phyloP scores from a whole-genome alignment of 1,140 invertebrate genomes.

The Drosophila melanica region DNA sequence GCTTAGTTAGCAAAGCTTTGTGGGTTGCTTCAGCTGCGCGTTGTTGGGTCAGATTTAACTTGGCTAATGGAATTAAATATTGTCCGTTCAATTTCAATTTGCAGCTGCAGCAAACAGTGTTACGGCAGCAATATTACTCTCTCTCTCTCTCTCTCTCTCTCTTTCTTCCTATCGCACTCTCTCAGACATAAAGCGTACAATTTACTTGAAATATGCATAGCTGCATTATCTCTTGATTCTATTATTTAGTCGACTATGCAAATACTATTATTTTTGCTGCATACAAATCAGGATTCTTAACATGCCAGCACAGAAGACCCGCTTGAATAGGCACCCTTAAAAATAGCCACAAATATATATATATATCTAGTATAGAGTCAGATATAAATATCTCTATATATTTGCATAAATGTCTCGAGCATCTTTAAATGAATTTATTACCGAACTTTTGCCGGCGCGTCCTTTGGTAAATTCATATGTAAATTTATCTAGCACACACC shows the following conservation, averaged over 20 bases:
- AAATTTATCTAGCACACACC: constrained; percentile 33
- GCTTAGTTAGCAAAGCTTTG: constrained; percentile 23
- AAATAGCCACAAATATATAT: constrained; percentile 2
- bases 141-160: not conserved
- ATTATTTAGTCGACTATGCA: constrained; percentile 6
- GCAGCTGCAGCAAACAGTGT: constrained; percentile 38
- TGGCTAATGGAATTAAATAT: constrained; percentile 71
- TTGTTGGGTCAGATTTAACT: constrained; percentile 44
- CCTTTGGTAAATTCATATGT: constrained; percentile 56
- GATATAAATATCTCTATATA: constrained; percentile 22
- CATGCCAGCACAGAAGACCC: not conserved
- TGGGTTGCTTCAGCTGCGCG: not conserved
- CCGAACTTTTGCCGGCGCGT: constrained; percentile 47
- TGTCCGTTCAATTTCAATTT: constrained; percentile 59
- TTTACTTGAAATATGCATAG: constrained; percentile 4
- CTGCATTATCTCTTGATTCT: constrained; percentile 10
- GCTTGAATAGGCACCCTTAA: not conserved
- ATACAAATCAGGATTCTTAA: constrained; percentile 16
- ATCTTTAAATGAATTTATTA: constrained; percentile 75
- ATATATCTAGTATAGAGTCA: not conserved
- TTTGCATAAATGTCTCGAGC: constrained; percentile 68
- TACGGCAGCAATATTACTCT: constrained; percentile 18
- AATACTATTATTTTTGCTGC: constrained; percentile 13
- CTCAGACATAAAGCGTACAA: not conserved
- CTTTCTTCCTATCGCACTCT: not conserved